Conservation (phyloP, 1,140 invertebrate genomes). For the Ptiloglossa arizonensis region DNA sequence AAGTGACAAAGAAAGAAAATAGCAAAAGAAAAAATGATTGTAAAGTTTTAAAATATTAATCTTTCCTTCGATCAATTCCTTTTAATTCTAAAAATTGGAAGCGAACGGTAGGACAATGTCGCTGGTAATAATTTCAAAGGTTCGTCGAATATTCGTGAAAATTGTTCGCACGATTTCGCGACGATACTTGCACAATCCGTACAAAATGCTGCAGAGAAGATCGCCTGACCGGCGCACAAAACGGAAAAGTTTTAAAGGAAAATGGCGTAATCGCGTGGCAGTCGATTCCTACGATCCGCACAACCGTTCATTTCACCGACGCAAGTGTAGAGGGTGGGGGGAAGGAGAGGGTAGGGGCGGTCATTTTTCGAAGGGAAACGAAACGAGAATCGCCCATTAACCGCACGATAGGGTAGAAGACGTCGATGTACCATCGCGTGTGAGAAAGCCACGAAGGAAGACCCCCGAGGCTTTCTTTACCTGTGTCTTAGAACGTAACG, state of each 20-base stretch:
- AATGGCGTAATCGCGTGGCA: slow-evolving; percentile 20
- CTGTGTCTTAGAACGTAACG: slow-evolving; percentile 11
- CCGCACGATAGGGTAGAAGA: slow-evolving; percentile 58
- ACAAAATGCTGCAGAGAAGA: not conserved
- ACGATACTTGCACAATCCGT: too few species aligned
- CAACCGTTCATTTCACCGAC: not conserved
- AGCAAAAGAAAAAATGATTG: too few species aligned
- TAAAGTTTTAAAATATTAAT: too few species aligned
- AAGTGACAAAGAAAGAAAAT: too few species aligned
- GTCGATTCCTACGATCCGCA: not conserved
- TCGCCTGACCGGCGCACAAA: not conserved
- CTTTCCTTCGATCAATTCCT: too few species aligned
- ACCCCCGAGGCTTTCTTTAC: slow-evolving; percentile 12
- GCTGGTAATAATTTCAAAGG: too few species aligned
- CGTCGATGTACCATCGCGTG: slow-evolving; percentile 54
- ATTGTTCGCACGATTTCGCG: too few species aligned
- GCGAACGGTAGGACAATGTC: too few species aligned
- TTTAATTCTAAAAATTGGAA: too few species aligned
- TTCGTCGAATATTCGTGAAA: too few species aligned
- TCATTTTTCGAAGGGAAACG: slow-evolving; percentile 56
- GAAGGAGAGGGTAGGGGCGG: not conserved
- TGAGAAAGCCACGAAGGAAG: slow-evolving; percentile 45
- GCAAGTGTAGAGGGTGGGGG: not conserved
- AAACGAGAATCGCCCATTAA: slow-evolving; percentile 60
- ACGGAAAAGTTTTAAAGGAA: not conserved